Conservation (phyloP, 2,797 vertebrate species). For the Thamnophis elegans region DNA sequence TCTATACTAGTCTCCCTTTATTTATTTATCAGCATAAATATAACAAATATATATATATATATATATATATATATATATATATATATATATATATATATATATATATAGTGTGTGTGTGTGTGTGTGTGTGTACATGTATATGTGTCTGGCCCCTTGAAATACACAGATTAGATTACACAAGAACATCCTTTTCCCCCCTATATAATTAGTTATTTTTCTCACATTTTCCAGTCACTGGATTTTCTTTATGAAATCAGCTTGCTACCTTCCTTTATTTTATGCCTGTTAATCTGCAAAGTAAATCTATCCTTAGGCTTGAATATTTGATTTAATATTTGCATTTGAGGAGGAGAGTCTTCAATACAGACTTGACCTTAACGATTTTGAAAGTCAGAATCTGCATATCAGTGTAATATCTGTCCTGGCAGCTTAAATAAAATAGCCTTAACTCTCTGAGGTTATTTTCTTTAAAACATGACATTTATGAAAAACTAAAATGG, state of each 20-base stretch:
- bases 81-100: too few relatives aligned
- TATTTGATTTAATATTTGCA: conserved; percentile 60
- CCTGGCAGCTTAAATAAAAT: conserved; percentile 46
- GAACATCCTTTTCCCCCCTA: background rate
- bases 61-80: too few relatives aligned
- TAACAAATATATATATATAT: too few relatives aligned
- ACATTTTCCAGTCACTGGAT: conserved; percentile 32
- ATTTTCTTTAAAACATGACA: conserved; percentile 7
- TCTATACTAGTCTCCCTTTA: too few relatives aligned
- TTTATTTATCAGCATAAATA: too few relatives aligned
- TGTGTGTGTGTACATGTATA: background rate
- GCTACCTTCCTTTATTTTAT: conserved; percentile 51
- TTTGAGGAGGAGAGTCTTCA: conserved; percentile 57
- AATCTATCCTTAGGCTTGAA: conserved; percentile 55
- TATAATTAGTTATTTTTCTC: conserved; percentile 24
- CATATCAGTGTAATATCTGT: conserved; percentile 52
- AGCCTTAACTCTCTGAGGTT: conserved; percentile 22
- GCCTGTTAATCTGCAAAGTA: conserved; percentile 59
- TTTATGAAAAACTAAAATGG: conserved; percentile 33
- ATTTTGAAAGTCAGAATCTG: conserved; percentile 63
- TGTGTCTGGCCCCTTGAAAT: background rate
- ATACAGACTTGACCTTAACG: conserved; percentile 63
- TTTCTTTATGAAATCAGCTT: conserved; percentile 43
- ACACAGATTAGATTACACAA: background rate
- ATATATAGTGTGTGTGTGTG: too few relatives aligned